Base-by-base conservation (phyloP, 2,797 vertebrate genomes). In the Notamacropus eugenii region DNA sequence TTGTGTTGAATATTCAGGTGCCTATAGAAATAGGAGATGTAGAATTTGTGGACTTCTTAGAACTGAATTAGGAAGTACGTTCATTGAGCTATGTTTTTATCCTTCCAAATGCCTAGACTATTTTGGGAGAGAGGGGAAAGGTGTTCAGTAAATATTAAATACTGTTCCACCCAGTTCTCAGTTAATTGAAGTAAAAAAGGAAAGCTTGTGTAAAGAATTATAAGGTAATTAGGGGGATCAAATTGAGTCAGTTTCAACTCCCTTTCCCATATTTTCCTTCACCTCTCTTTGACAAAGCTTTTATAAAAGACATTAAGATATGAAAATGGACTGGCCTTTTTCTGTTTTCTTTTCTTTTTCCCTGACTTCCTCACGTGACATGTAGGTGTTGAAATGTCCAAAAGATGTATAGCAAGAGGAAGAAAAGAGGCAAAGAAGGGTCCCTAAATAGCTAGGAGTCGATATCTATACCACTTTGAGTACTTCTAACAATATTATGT, bases 11-110 rank as follows among this genome's bases (percentile, higher is more conserved):
- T 3, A 0, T 4, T 5, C 0, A 14, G 10, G 29, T 27, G 40
- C 40, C 74, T 82, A 10, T 40, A 19, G 34, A 14, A n/a, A 1
- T 0, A 22, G 12, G 28, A 19, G 62, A 14, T 5, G 46, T 22
- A 34, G 87, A 50, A 67, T 54, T 22, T 19, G 0, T 0, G 0
- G 34, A 67, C 28, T n/a, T 2, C 4, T 24, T 50, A 5, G 11
- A 56, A 13, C 29, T 31, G 24, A n/a, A 82, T 57, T 12, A 90
- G 82, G 52, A 50, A 50, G 50, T 91, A n/a, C 0, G 3, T 82
- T 57, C 46, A 52, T 55, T 40, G 52, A 14, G 62, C 55, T 4
- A 16, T 57, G 52, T 9, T 52, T n/a, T 0, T 19, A 1, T 34
- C 40, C 31, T 58, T 34, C 19, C 2, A 27, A 16, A 55, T 74